Percentiles rank a stretch among this genome's conserved stretches.
Conservation (phyloP, 2,888 invertebrate genomes). For the Schizotus pectinicornis region DNA sequence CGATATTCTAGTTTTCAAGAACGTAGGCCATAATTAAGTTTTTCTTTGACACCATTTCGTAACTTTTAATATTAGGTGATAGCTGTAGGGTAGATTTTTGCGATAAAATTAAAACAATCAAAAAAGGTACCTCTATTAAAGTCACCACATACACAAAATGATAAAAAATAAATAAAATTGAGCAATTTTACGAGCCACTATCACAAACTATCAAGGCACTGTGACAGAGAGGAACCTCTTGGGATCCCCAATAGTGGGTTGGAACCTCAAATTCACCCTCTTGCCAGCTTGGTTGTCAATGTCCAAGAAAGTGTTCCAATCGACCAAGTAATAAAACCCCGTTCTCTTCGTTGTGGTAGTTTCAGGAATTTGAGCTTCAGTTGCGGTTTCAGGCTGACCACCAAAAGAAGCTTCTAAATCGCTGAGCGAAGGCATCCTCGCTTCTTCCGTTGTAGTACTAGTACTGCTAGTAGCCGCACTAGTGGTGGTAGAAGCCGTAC, state of each 20-base stretch:
- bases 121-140: not conserved
- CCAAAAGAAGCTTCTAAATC: conserved; percentile 82
- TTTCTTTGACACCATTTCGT: too few relatives aligned
- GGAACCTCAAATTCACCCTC: conserved; percentile 79
- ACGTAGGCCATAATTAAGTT: too few relatives aligned
- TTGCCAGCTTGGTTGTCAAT: conserved; percentile 76
- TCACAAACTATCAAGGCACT: conserved; percentile 65
- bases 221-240: conserved; percentile 77
- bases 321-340: conserved; percentile 84
- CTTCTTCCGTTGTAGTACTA: conserved; percentile 43
- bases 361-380: conserved; percentile 54
- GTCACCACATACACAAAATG: not conserved
- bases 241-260: conserved; percentile 82
- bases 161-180: conserved; percentile 18
- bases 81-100: not conserved
- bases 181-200: conserved; percentile 12
- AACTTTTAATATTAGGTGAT: too few relatives aligned
- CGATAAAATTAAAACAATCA: too few relatives aligned
- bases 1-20: too few relatives aligned
- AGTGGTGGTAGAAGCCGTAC: conserved; percentile 19
- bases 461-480: conserved; percentile 29
- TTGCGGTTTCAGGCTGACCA: conserved; percentile 65
- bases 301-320: conserved; percentile 86
- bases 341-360: conserved; percentile 71
- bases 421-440: conserved; percentile 61